These are phyloP conservation scores for Neria commutata DNA, from an alignment of 2,888 invertebrate species.

Conservation along the genomic window DNA sequence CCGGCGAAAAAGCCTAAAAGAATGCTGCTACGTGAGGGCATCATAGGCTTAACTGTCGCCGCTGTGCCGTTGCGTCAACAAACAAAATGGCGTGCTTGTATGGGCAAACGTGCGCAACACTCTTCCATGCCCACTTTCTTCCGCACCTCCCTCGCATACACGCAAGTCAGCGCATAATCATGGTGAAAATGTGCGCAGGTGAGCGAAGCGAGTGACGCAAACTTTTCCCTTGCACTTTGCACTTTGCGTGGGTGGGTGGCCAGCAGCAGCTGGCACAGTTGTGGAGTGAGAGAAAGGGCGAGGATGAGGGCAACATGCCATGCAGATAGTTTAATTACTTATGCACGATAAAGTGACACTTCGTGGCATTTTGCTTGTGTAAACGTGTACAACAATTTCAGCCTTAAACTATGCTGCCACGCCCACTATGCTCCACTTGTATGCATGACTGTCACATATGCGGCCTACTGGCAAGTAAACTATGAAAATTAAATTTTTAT, in stretches of 20 bases:
- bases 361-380: conserved; percentile 28
- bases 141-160: neutral
- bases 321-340: conserved; percentile 51
- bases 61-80: too few species aligned
- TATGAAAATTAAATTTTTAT: conserved; percentile 21
- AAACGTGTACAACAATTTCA: conserved; percentile 36
- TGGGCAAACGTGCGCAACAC: neutral
- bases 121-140: neutral
- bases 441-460: neutral
- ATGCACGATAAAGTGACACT: conserved; percentile 51
- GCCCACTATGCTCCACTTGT: neutral
- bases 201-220: too few species aligned
- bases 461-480: neutral
- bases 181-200: too few species aligned
- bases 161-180: too few species aligned
- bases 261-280: neutral
- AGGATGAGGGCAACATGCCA: neutral
- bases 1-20: conserved; percentile 38
- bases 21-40: conserved; percentile 40
- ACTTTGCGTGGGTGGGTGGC: too few species aligned
- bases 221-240: too few species aligned
- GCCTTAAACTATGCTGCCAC: conserved; percentile 1
- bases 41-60: too few species aligned
- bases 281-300: neutral
- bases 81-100: neutral